Base-by-base conservation (phyloP, 2,113 vertebrate genomes). In the Thymallus thymallus region DNA sequence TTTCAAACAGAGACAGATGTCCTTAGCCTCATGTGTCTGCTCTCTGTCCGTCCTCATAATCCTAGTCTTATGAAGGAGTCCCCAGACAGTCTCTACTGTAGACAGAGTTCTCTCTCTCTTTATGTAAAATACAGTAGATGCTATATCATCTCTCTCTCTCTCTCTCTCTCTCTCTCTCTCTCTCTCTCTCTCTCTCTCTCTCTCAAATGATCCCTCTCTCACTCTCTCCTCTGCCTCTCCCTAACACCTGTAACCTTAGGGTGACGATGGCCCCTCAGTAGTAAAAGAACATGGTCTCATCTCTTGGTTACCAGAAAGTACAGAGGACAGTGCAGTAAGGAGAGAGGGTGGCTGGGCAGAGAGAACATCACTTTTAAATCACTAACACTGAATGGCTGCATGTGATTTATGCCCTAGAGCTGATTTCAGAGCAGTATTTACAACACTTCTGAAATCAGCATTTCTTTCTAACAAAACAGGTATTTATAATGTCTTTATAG, bases 101-200 rank as follows among this genome's bases (percentile, higher is more conserved):
- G 72, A 18, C 55, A 22, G 78, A 83, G 71, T 35, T 35, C 32
- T 83, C 80, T 78, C 80, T 72, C 74, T 83, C 78, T 85, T 84
- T 79, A 88, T 88, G 85, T 83, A 78, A 85, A 85, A 82, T 80
- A 68, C n/a, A n/a, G n/a, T n/a, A n/a, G 73, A 88, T 85, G 86
- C 86, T 35, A 7, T 35, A 6, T 35, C 80, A 80, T 86, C 84
- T 86, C 26, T 26, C 26, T 26, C 26, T 26, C 26, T 26, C 72
- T 68, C 81, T 74, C 76, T 81, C 72, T 20, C 12, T 69, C 64
- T 81, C 78, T 81, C 65, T 30, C 61, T 41, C n/a, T 24, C 60
- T 64, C 63, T 55, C 62, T n/a, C 55, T 46, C 73, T 26, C 29
- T 18, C 55, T 9, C 4, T 55, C 26, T 48, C 56, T 20, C 29